Percentiles rank a stretch among this genome's conserved stretches.
Evolutionary conservation across 2,113 vertebrate genomes (phyloP).

Genomic region (Boulengeromyrus knoepffleri): DNA sequence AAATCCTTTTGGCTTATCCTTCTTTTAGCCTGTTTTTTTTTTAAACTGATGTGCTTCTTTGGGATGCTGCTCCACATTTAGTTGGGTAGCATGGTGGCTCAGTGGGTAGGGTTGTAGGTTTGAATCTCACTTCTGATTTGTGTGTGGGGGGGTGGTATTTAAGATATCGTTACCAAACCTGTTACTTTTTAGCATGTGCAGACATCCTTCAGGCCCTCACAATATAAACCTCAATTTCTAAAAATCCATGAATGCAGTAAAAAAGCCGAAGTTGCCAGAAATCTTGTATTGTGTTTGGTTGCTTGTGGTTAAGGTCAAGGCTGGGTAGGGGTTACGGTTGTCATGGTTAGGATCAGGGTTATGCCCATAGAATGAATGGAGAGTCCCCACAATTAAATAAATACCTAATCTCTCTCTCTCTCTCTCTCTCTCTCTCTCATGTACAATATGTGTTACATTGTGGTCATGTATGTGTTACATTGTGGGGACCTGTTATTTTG

Average conservation of each 20-base stretch:
- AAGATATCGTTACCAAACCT: neutral
- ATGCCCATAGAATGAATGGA: too few relatives aligned
- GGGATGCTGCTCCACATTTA: neutral
- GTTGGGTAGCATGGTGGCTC: neutral
- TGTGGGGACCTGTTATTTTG: neutral
- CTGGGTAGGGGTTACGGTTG: too few relatives aligned
- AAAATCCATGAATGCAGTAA: neutral
- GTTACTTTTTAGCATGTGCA: neutral
- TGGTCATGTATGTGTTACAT: neutral
- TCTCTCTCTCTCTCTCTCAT: too few relatives aligned
- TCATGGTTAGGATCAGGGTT: too few relatives aligned
- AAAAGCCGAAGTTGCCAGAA: neutral
- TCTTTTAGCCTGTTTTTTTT: slow-evolving; percentile 38
- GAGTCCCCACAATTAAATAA: too few relatives aligned
- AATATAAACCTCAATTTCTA: neutral
- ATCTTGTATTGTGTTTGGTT: neutral
- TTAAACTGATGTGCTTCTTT: slow-evolving; percentile 39
- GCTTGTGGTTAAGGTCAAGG: neutral
- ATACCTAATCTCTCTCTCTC: too few relatives aligned
- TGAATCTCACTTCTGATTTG: neutral
- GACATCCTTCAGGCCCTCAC: neutral
- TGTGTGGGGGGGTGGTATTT: neutral
- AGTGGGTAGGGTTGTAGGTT: neutral
- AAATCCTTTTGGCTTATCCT: slow-evolving; percentile 56
- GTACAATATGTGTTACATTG: too few relatives aligned